Evolutionary conservation across 2,888 invertebrate species (phyloP), one percentile per base, ranked within the genome.

Genomic region (Hydraecia micacea): DNA sequence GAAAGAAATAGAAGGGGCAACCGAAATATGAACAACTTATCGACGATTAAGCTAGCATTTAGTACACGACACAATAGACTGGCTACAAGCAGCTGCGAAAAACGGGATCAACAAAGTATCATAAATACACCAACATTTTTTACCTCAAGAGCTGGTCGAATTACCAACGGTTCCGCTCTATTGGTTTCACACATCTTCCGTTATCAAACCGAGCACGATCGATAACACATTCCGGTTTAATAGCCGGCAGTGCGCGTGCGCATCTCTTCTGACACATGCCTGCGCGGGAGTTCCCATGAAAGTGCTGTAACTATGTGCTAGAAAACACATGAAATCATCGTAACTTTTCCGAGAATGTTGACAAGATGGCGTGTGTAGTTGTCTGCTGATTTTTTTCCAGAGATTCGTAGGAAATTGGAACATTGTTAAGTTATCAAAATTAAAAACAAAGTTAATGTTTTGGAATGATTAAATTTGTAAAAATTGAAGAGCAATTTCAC

Each of bases 241-340:
- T 65, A 65, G 75, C 55, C 73, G 69, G 46, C 75, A 73, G 49
- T 69, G 68, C 78, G 74, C 75, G 84, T 80, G 85, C 60, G 72
- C 83, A 70, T 85, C 84, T 86, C 71, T 73, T 71, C 73, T 71
- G 36, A 63, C 60, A 71, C 70, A 86, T 79, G 70, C 71, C 68
- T 75, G 83, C 60, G 73, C 71, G 25, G 68, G 74, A 83, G 86
- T 85, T 85, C 86, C 80, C 84, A 86, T 86, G 84, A 86, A 86
- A 76, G 46, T 86, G 79, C 68, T 66, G 62, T 69, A 80, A 73
- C 85, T 71, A 83, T 81, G 46, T 69, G 72, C 73, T 70, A 85
- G 73, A 81, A 75, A 71, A 68, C 25, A 80, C 52, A 73, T 76
- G 36, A 67, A 81, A 71, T 68, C 60, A 62, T 84, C n/a, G 39